These are phyloP conservation scores for Madoqua kirkii DNA, from an alignment of 2,113 vertebrate genomes.

Conservation along the genomic window DNA sequence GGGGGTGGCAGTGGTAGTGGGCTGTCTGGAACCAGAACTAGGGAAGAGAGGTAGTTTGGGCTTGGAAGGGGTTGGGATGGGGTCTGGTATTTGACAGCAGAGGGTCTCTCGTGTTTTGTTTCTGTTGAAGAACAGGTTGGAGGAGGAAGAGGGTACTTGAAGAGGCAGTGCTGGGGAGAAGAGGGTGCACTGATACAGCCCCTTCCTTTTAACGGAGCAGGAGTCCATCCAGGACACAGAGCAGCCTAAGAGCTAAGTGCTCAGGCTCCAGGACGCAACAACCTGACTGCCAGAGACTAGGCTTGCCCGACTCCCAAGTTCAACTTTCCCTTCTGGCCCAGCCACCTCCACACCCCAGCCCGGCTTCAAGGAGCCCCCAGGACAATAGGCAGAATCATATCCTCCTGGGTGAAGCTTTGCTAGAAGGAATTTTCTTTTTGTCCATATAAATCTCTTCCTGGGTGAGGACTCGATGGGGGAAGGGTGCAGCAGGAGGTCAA, in stretches of 20 bases:
- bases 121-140: not conserved
- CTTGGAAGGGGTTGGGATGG: not conserved
- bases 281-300: not conserved
- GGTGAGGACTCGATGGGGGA: constrained; percentile 36
- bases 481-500: constrained; percentile 57
- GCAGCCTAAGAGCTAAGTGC: not conserved
- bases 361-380: not conserved
- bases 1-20: not conserved
- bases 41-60: not conserved
- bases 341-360: constrained; percentile 9
- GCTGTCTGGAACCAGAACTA: constrained; percentile 29
- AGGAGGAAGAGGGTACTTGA: not conserved
- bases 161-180: not conserved
- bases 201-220: not conserved
- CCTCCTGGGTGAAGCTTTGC: constrained; percentile 21
- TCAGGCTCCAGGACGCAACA: not conserved
- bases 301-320: constrained; percentile 51
- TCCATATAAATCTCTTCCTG: constrained; percentile 60
- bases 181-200: not conserved
- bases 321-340: constrained; percentile 3
- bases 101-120: constrained; percentile 8
- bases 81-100: constrained; percentile 47
- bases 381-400: not conserved
- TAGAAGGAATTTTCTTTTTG: constrained; percentile 55
- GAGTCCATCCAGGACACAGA: not conserved